Percentiles rank a stretch among this genome's conserved stretches.
Evolutionary conservation across 2,797 vertebrate species (phyloP).

Genomic region (Rhynchotus rufescens): DNA sequence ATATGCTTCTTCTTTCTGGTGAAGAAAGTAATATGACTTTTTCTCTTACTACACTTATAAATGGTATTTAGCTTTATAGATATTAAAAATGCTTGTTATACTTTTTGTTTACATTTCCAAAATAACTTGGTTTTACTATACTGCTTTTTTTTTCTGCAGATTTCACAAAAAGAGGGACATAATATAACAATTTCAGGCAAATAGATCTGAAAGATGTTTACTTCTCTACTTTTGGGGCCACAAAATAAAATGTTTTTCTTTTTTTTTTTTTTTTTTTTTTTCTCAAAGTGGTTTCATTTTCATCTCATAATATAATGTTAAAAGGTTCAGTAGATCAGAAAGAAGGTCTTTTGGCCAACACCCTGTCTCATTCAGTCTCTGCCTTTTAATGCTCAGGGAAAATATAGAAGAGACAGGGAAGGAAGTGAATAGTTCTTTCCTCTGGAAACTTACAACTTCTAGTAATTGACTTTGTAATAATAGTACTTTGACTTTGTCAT

Average conservation of each 20-base stretch:
- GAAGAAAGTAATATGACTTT: background rate
- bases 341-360: background rate
- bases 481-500: background rate
- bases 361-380: background rate
- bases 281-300: background rate
- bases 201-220: background rate
- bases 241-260: background rate
- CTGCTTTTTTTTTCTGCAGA: background rate
- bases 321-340: background rate
- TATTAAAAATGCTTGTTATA: background rate
- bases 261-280: background rate
- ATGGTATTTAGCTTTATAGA: background rate
- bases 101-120: background rate
- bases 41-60: background rate
- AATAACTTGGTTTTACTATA: rapidly evolving
- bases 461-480: background rate
- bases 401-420: background rate
- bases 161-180: background rate
- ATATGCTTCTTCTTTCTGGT: background rate
- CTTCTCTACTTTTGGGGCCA: rapidly evolving
- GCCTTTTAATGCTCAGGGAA: background rate
- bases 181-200: background rate
- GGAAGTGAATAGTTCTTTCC: background rate
- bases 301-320: background rate
- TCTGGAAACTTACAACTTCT: background rate